Percentiles rank a stretch among this genome's conserved stretches.
phyloP scores from a whole-genome alignment of 2,888 invertebrate species.

The Syrphus vitripennis region DNA sequence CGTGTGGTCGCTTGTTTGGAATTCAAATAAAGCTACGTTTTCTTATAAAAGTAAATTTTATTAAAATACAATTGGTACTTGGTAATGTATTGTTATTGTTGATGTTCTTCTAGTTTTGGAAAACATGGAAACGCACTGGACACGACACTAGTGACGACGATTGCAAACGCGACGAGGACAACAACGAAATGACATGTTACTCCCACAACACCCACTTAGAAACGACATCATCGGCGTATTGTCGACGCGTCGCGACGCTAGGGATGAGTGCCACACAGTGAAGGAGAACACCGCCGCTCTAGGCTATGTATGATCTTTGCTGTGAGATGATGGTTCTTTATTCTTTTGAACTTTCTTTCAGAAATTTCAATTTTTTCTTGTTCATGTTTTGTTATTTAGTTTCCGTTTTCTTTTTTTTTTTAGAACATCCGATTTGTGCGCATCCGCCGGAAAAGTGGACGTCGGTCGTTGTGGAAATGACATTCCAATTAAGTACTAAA shows the following conservation, averaged over 20 bases:
- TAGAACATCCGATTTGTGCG: slow-evolving; percentile 67
- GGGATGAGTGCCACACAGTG: slow-evolving; percentile 23
- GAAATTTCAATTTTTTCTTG: slow-evolving; percentile 13
- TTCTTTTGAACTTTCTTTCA: slow-evolving; percentile 58
- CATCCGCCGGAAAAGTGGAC: slow-evolving; percentile 66
- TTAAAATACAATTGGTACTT: neutral
- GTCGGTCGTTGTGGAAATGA: slow-evolving; percentile 36
- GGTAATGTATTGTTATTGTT: slow-evolving; percentile 47
- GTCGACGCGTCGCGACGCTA: neutral
- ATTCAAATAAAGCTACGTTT: neutral
- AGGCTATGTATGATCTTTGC: slow-evolving; percentile 2
- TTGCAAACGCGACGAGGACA: slow-evolving; percentile 20
- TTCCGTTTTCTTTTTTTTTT: slow-evolving; percentile 31
- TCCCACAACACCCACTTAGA: slow-evolving; percentile 55
- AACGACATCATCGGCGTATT: slow-evolving; percentile 63
- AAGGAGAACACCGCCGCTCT: slow-evolving; percentile 43
- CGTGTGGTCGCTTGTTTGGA: slow-evolving; percentile 12
- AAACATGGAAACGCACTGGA: slow-evolving; percentile 60
- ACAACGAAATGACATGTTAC: slow-evolving; percentile 52
- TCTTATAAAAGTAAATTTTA: neutral
- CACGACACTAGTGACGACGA: slow-evolving; percentile 23
- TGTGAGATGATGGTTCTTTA: slow-evolving; percentile 20
- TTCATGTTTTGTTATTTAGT: slow-evolving; percentile 43
- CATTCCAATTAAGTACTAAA: slow-evolving; percentile 63
- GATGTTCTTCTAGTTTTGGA: slow-evolving; percentile 12